A percentile compares a stretch with the other conserved stretches of the same genome.
These are phyloP conservation scores for Tapirus terrestris DNA, from an alignment of 2,113 vertebrate species.

Conservation along the genomic window DNA sequence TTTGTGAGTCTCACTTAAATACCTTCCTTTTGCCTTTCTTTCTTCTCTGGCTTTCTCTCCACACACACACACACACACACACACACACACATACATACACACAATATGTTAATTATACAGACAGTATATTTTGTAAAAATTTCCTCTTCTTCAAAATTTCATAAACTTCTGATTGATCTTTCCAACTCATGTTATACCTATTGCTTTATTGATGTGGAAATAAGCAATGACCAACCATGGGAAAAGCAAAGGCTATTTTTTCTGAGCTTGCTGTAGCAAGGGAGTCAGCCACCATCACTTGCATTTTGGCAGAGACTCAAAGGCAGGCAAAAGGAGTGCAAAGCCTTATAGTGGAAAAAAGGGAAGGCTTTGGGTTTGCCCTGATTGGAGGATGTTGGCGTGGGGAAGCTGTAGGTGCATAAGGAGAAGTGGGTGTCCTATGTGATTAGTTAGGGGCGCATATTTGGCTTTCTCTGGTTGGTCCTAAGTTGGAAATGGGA, in stretches of 20 bases:
- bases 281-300: background rate
- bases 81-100: background rate
- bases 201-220: background rate
- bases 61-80: fast-evolving
- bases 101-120: background rate
- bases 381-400: background rate
- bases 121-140: background rate
- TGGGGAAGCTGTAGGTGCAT: background rate
- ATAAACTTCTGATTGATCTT: background rate
- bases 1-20: background rate
- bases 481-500: background rate
- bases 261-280: background rate
- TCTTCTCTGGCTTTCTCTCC: background rate
- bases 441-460: background rate
- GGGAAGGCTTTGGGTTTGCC: background rate
- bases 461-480: background rate
- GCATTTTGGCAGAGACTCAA: background rate
- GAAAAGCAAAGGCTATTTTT: background rate
- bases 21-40: background rate
- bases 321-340: background rate
- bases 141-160: background rate
- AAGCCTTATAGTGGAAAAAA: background rate
- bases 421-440: background rate
- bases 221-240: background rate
- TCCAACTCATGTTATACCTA: background rate